These are phyloP conservation scores for Abscondita cerata DNA, from an alignment of 2,888 invertebrate species.

Conservation along the genomic window DNA sequence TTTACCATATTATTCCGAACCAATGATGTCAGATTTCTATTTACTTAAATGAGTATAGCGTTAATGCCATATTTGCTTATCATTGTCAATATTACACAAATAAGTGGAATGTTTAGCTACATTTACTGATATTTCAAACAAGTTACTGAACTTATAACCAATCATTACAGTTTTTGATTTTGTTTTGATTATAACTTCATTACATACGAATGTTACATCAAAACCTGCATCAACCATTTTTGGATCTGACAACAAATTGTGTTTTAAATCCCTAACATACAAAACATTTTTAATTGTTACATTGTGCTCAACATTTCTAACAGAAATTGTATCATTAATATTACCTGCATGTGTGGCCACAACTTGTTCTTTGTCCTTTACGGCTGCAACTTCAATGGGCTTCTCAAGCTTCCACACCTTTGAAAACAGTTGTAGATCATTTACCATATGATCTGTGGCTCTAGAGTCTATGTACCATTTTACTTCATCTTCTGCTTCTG, in stretches of 20 bases:
- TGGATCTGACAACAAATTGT: conserved; percentile 47
- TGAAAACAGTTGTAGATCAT: conserved; percentile 8
- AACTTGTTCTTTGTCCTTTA: conserved; percentile 25
- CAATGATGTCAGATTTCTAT: too few species aligned
- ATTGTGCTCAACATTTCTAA: conserved; percentile 39
- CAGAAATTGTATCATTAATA: conserved; percentile 37
- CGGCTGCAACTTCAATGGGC: conserved; percentile 30
- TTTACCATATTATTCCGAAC: conserved; percentile 28
- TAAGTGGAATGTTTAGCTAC: too few species aligned
- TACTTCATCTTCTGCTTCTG: neutral
- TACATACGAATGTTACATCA: conserved; percentile 44
- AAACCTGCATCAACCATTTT: conserved; percentile 44
- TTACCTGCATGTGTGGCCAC: conserved; percentile 29
- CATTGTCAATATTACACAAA: conserved; percentile 24
- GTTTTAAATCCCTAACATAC: conserved; percentile 46
- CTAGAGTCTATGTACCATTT: conserved; percentile 16
- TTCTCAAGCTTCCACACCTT: conserved; percentile 11
- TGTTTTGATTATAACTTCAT: conserved; percentile 41
- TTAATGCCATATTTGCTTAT: too few species aligned
- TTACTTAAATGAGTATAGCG: conserved; percentile 24
- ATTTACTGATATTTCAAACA: neutral
- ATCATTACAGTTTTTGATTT: conserved; percentile 36
- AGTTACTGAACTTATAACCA: conserved; percentile 37
- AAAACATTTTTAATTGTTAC: conserved; percentile 42
- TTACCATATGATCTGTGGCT: conserved; percentile 23